phyloP scores from a whole-genome alignment of 1,140 invertebrate genomes.

The Arctopsyche grandis region DNA sequence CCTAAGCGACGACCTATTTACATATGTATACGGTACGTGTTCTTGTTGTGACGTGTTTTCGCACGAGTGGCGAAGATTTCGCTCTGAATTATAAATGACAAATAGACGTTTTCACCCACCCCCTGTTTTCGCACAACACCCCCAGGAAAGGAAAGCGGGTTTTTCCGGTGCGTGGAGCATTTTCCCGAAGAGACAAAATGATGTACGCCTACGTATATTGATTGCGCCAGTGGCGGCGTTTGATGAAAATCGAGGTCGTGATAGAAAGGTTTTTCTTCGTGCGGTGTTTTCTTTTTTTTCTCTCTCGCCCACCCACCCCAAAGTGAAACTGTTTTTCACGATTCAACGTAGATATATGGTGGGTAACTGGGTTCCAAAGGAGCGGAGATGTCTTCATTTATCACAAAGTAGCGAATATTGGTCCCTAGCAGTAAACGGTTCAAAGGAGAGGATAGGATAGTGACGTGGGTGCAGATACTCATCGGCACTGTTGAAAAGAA shows the following conservation, averaged over 20 bases:
- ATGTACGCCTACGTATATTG: constrained; percentile 32
- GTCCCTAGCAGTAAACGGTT: constrained; percentile 35
- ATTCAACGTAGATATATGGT: constrained; percentile 45
- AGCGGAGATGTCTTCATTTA: constrained; percentile 53
- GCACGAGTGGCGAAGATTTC: too few species aligned
- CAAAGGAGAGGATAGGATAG: constrained; percentile 40
- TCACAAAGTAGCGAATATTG: constrained; percentile 50
- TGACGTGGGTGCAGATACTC: constrained; percentile 46
- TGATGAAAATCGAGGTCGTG: constrained; percentile 46
- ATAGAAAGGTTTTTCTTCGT: constrained; percentile 37
- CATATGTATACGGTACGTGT: too few species aligned
- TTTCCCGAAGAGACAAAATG: constrained; percentile 9
- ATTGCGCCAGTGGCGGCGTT: constrained; percentile 13
- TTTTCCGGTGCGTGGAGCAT: too few species aligned
- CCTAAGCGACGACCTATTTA: too few species aligned
- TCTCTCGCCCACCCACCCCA: not conserved
- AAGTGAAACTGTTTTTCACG: constrained; percentile 46
- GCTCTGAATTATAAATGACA: too few species aligned
- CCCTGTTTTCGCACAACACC: too few species aligned
- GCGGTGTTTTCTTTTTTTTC: constrained; percentile 14
- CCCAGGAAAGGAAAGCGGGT: too few species aligned
- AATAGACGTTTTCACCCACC: too few species aligned
- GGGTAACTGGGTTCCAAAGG: constrained; percentile 38
- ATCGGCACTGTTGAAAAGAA: constrained; percentile 32
- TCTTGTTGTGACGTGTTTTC: too few species aligned